A percentile compares a stretch with the other conserved stretches of the same genome.
phyloP scores from a whole-genome alignment of 2,888 invertebrate species.

The Limnephilus lunatus region DNA sequence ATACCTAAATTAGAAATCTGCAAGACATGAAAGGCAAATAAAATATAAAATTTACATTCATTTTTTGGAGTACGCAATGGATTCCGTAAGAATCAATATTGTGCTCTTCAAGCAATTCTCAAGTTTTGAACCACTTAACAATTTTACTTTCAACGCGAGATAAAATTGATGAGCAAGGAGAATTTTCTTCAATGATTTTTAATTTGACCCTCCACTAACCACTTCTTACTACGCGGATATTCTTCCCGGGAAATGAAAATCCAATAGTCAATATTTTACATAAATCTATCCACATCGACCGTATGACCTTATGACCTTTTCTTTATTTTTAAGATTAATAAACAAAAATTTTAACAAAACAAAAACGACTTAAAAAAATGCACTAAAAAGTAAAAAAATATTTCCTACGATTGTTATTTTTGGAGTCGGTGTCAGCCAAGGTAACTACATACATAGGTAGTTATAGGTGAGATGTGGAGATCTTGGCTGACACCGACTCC shows the following conservation, averaged over 20 bases:
- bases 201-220: background rate
- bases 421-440: no score
- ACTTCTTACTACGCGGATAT: background rate
- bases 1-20: background rate
- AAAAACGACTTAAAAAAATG: no score
- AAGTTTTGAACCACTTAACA: background rate
- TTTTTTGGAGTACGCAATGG: background rate
- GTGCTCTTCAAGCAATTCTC: conserved; percentile 16
- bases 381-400: no score
- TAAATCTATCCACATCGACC: background rate
- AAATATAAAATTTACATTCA: background rate
- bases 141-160: conserved; percentile 5
- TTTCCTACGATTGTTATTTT: no score
- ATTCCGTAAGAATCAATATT: conserved; percentile 10
- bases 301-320: no score
- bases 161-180: conserved; percentile 14
- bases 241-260: background rate
- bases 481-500: no score
- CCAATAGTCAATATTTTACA: background rate
- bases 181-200: conserved; percentile 17
- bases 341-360: no score
- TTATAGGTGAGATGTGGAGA: no score
- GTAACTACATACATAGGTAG: no score
- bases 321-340: no score
- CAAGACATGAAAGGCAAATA: background rate